Percentiles rank a stretch among this genome's conserved stretches.
Evolutionary conservation across 2,113 vertebrate species (phyloP).

Genomic region (Passer montanus): DNA sequence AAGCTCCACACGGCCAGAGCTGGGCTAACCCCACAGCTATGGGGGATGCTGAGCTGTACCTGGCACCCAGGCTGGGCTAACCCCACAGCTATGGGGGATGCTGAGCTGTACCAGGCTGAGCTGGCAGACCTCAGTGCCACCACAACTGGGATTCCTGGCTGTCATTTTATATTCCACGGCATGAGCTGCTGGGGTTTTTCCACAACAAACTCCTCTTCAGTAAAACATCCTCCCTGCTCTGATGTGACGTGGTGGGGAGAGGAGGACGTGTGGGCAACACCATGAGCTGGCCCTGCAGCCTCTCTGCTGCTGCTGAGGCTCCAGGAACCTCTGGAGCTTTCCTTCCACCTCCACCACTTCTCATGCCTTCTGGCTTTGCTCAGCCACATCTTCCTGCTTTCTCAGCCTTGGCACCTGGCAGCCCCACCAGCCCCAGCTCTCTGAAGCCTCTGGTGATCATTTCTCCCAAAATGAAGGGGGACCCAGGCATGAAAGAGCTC

Average conservation of each 20-base stretch:
- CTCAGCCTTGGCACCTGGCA: background rate
- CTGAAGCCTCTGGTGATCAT: background rate
- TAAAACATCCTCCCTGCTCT: background rate
- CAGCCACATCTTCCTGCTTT: background rate
- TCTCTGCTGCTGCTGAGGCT: background rate
- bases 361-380: background rate
- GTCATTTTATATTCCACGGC: background rate
- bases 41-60: background rate
- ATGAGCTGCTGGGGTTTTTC: background rate
- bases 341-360: background rate
- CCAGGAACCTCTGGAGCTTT: background rate
- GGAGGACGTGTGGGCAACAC: background rate
- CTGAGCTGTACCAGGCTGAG: background rate
- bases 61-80: background rate
- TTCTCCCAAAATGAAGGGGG: background rate
- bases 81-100: too few species aligned
- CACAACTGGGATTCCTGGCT: background rate
- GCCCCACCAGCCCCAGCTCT: background rate
- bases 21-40: rapidly evolving
- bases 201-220: background rate
- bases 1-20: rapidly evolving
- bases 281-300: background rate
- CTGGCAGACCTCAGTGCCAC: background rate
- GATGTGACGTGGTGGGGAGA: background rate
- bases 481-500: background rate